Evolutionary conservation across 1,140 invertebrate genomes (phyloP), one percentile per base, ranked within the genome.

Genomic region (Homalodisca vitripennis): DNA sequence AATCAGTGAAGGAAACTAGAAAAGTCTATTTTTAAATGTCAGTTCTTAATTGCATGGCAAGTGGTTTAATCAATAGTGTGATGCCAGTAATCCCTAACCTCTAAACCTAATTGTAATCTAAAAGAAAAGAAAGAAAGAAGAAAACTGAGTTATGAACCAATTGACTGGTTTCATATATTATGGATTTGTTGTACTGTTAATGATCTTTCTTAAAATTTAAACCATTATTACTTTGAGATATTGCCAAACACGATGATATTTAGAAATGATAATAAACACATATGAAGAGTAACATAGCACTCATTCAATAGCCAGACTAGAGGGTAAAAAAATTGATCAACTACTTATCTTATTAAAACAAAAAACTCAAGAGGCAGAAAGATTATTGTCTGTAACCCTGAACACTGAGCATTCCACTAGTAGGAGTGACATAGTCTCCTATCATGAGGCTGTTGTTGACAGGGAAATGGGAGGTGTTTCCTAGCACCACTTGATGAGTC

Each of bases 361-460:
- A n/a, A 60, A 27, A n/a, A 60, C 22, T 14, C 26, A 3, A 22
- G 55, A 26, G 24, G 55, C 12, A 22, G 48, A 60, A 29, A 24
- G 53, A 34, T 70, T 69, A 72, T 66, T 72, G 68, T 72, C 71
- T 65, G 64, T 72, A 72, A 34, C 31, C 57, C 55, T 71, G 72
- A 29, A 75, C 73, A 70, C 71, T 74, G 48, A 75, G 78, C 71
- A 85, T 81, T 30, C 82, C 81, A 74, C 80, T 84, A 24, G 81
- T 83, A 32, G 86, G 84, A 66, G 86, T 84, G 65, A 88, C 87
- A 78, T 92, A 92, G 78, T 92, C 90, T 66, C 89, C 90, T 74
- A 91, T 92, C 90, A 92, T 91, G 74, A 91, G 82, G 78, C 87
- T 90, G 77, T 87, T 87, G 80, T 88, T 91, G 71, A 91, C 86